Evolutionary conservation across 2,797 vertebrate species (phyloP).

Genomic region (Pachyuromys duprasi): DNA sequence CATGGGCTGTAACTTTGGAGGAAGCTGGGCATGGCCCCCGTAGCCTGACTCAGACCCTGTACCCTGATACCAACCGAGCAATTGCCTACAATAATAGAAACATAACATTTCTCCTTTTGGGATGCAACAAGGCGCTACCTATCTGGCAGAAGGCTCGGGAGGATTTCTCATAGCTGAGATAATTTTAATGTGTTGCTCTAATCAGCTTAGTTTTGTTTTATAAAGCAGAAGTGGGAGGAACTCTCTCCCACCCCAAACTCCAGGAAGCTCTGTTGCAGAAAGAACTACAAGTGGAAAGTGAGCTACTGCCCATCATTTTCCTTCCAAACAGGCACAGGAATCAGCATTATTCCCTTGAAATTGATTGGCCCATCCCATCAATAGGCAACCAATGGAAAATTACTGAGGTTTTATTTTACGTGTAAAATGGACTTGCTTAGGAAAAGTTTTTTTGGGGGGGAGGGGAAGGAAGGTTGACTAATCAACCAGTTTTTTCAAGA

Average conservation of each 20-base stretch:
- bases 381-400: neutral
- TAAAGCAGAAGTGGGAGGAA: neutral
- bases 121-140: too few relatives aligned
- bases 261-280: neutral
- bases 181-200: neutral
- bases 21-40: neutral
- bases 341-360: neutral
- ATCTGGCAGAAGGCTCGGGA: rapidly evolving
- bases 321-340: neutral
- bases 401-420: neutral
- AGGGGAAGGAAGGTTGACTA: neutral
- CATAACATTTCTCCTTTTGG: neutral
- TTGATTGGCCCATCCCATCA: neutral
- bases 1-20: neutral
- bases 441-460: neutral
- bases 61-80: neutral
- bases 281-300: neutral
- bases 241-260: neutral
- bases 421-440: neutral
- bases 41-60: neutral
- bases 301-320: neutral
- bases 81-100: neutral
- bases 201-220: neutral
- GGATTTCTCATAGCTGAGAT: neutral
- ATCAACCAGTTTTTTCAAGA: neutral